These are phyloP conservation scores for Oxystoma pomonae DNA, from an alignment of 2,888 invertebrate species.

Conservation along the genomic window DNA sequence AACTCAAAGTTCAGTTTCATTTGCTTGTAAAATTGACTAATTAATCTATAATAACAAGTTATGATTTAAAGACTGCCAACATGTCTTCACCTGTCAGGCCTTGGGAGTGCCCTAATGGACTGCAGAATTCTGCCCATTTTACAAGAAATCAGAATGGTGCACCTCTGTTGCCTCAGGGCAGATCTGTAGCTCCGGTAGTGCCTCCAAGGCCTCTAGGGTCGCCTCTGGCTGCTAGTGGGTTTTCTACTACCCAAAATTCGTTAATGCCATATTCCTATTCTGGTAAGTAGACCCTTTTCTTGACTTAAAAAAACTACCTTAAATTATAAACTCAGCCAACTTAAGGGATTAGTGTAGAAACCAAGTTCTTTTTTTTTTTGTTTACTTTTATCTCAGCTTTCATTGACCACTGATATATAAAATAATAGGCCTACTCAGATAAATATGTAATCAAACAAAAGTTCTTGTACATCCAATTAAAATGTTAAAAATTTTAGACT, in stretches of 20 bases:
- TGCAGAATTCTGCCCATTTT: conserved; percentile 34
- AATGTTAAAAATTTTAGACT: too few species aligned
- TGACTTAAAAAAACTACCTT: too few species aligned
- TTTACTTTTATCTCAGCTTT: too few species aligned
- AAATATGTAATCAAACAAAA: too few species aligned
- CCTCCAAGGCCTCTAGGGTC: conserved; percentile 43
- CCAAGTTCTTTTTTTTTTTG: too few species aligned
- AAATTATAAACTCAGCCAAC: too few species aligned
- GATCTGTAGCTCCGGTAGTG: conserved; percentile 38
- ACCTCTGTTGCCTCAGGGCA: conserved; percentile 24
- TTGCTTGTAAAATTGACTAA: neutral
- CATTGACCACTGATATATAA: too few species aligned
- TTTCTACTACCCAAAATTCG: conserved; percentile 27
- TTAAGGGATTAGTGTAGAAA: too few species aligned
- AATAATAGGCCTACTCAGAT: too few species aligned
- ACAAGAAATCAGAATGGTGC: conserved; percentile 29
- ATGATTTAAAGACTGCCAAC: neutral
- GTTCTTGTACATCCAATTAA: too few species aligned
- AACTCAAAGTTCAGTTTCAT: neutral
- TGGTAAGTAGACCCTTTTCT: conserved; percentile 5
- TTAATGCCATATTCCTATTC: conserved; percentile 31
- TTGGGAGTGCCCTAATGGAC: conserved; percentile 35
- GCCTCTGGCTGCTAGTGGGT: conserved; percentile 10
- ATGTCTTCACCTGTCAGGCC: conserved; percentile 36
- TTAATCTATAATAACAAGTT: neutral